Base-by-base conservation (phyloP, 2,888 invertebrate species). In the Gymnoscelis rufifasciata region DNA sequence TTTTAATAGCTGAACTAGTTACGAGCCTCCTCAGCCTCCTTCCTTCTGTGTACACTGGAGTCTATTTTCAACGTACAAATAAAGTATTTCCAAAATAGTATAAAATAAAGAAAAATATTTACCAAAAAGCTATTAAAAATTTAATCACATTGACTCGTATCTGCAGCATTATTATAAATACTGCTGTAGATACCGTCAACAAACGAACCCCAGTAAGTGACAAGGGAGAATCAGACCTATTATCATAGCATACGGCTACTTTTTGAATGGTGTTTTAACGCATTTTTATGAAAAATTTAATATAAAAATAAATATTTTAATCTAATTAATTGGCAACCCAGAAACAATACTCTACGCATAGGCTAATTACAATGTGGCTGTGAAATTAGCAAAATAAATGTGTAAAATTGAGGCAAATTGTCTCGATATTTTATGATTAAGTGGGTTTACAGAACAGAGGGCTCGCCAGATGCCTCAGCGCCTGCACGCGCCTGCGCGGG, bases 291-390 rank as follows among this genome's bases (percentile, higher is more conserved):
- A 77, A 78, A 77, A 68, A 58, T 58, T 52, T 56, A 52, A 60
- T 56, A 59, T 71, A 66, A 66, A 69, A 65, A 65, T 69, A 74
- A 68, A 64, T 59, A 68, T 47, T 43, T 42, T 73, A 76, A 74
- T 64, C 66, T 78, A 82, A 80, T 79, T 80, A 83, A 86, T 87
- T 86, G 88, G 86, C 86, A 82, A 80, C 78, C 74, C 87, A 83
- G 81, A 83, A 83, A 83, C 86, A 87, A 83, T 87, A 88, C 86
- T 83, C 76, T 86, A 84, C 76, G 83, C 83, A 87, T 89, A 89
- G 89, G 88, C 88, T 89, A 88, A 88, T 87, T 84, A 84, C 81
- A 83, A 80, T 81, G 83, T 79, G 88, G 88, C 88, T 89, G 89
- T 88, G 88, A 89, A 80, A 84, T 87, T 88, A 88, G 88, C 88